phyloP scores from a whole-genome alignment of 2,113 vertebrate genomes.

The Sisor rabdophorus region DNA sequence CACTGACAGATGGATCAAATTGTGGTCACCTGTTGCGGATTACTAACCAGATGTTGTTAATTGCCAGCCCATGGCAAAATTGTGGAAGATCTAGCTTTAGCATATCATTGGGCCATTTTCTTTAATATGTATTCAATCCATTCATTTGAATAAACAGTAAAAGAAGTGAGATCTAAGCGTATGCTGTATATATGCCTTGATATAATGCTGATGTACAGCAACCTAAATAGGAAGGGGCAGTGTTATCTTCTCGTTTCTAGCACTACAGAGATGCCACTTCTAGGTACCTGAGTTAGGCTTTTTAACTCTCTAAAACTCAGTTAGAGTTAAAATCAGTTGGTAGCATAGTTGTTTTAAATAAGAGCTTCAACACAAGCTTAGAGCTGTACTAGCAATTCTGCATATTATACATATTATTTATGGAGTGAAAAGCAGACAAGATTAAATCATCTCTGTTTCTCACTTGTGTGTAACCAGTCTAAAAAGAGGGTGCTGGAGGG shows the following conservation, averaged over 20 bases:
- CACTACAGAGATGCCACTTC: no score
- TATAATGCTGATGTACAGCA: constrained; percentile 31
- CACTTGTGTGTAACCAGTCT: neutral
- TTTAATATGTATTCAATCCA: constrained; percentile 48
- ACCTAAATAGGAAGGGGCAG: constrained; percentile 34
- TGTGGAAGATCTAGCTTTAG: constrained; percentile 40
- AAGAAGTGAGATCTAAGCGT: constrained; percentile 9
- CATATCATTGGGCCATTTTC: neutral
- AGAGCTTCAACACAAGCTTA: constrained; percentile 11
- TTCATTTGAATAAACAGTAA: constrained; percentile 16
- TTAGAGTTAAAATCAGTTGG: no score
- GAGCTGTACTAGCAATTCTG: constrained; percentile 21
- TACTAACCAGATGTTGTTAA: neutral
- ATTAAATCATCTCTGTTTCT: constrained; percentile 23
- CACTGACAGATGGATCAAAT: neutral
- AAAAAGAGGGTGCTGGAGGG: neutral
- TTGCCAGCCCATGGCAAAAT: neutral
- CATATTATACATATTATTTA: constrained; percentile 33
- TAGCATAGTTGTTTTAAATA: no score
- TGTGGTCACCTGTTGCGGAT: neutral
- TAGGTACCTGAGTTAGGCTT: no score
- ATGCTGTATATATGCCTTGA: constrained; percentile 45
- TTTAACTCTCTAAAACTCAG: no score
- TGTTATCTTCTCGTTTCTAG: no score
- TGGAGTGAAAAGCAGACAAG: neutral